Evolutionary conservation across 2,797 vertebrate genomes (phyloP), one percentile per base, ranked within the genome.

Genomic region (Discoglossus pictus): DNA sequence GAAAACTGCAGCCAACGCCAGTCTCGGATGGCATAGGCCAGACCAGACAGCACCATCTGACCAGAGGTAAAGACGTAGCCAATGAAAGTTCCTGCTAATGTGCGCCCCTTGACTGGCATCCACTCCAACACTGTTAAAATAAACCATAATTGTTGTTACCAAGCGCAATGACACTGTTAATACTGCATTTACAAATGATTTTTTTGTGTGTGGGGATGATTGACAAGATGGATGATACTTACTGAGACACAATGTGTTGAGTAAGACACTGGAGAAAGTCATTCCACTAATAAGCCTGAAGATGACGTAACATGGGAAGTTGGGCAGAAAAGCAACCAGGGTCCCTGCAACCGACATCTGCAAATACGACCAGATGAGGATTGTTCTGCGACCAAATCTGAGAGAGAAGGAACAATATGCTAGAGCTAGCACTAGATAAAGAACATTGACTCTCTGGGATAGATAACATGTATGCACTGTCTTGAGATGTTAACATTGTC

Each of bases 361-460:
- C 42, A 68, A 24, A 15, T 68, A 59, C 5, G 53, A 59, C 44
- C 54, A 51, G 56, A 60, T 51, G 10, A 68, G 53, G 42, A 68
- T 7, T 11, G 47, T 62, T 35, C 65, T 40, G 16, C 65, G 56
- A 7, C 65, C 65, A 31, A 62, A 60, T 13, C 65, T 68, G 27
- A 3, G 2, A 53, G 15, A 46, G 15, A 38, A 18, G 42, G 17
- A 54, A 21, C 25, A 27, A n/a, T n/a, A n/a, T n/a, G n/a, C n/a
- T n/a, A n/a, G n/a, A n/a, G n/a, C n/a, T 31, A 8, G 27, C 27
- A 31, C 27, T 31, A 8, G 27, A 31, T 31, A 31, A 4, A 1
- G 15, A 38, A 23, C n/a, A 17, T 40, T 16, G 16, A 5, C 8
- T 31, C 15, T 24, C 15, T 16, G 34, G 34, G 31, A 20, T 50